A percentile compares a stretch with the other conserved stretches of the same genome.
Conservation (phyloP, 2,888 invertebrate genomes). For the Dorcus hopei region DNA sequence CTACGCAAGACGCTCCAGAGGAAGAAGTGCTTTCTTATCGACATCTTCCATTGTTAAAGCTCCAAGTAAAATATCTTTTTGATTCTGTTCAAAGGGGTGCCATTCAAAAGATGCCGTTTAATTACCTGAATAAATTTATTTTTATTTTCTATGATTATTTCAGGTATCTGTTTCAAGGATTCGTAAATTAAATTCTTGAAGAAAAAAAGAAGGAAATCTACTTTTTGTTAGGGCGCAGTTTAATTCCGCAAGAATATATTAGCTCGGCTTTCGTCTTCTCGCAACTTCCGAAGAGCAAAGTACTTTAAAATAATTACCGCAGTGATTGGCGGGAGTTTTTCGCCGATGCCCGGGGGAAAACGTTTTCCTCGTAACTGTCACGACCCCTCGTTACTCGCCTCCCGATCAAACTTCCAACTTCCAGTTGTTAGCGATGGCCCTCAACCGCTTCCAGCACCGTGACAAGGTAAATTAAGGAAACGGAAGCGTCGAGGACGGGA, state of each 20-base stretch:
- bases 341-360: constrained; percentile 32
- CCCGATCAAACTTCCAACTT: constrained; percentile 25
- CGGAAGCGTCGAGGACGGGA: background rate
- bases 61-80: too few relatives aligned
- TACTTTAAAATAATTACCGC: constrained; percentile 47
- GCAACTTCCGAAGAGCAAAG: constrained; percentile 25
- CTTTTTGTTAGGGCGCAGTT: background rate
- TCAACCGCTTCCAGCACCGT: constrained; percentile 22
- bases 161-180: too few relatives aligned
- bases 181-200: too few relatives aligned
- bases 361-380: constrained; percentile 40
- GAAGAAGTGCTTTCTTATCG: too few relatives aligned
- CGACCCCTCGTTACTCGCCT: constrained; percentile 31
- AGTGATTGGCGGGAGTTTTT: constrained; percentile 43
- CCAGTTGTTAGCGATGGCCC: constrained; percentile 19
- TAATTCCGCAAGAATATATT: background rate
- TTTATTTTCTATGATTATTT: too few relatives aligned
- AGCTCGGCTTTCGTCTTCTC: constrained; percentile 3
- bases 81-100: too few relatives aligned
- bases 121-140: too few relatives aligned
- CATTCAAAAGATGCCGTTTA: too few relatives aligned
- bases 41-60: too few relatives aligned
- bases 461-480: constrained; percentile 24
- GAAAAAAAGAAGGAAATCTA: too few relatives aligned
- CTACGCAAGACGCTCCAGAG: too few relatives aligned